A percentile compares a stretch with the other conserved stretches of the same genome.
Conservation (phyloP, 1,140 invertebrate genomes). For the Rhizoglyphus robini region DNA sequence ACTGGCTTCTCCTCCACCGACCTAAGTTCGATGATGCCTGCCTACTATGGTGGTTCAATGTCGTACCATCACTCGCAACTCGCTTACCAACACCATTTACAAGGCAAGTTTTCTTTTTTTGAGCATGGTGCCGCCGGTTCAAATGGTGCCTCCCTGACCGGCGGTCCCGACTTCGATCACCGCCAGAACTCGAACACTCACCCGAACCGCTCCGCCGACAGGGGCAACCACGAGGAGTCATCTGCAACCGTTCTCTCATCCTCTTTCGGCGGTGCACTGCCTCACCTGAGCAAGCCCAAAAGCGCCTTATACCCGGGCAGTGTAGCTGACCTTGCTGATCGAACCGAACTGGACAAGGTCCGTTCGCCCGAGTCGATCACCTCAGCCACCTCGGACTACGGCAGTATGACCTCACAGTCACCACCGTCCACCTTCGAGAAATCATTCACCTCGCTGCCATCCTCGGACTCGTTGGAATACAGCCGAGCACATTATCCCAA, state of each 20-base stretch:
- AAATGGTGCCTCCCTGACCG: neutral
- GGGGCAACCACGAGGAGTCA: neutral
- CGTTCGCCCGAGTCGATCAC: conserved; percentile 20
- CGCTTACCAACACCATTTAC: neutral
- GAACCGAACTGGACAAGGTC: conserved; percentile 16
- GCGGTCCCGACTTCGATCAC: neutral
- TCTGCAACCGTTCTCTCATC: neutral
- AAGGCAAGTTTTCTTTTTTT: neutral
- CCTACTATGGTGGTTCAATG: conserved; percentile 18
- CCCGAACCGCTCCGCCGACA: neutral
- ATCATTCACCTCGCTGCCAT: neutral
- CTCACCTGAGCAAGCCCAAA: neutral
- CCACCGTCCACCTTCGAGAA: conserved; percentile 3
- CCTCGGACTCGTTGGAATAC: neutral
- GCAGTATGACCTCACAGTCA: conserved; percentile 20
- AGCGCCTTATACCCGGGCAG: neutral
- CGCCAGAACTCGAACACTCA: neutral
- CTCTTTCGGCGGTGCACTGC: neutral
- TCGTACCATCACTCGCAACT: conserved; percentile 10
- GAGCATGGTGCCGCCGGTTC: neutral
- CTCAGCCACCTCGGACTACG: conserved; percentile 21
- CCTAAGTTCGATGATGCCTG: conserved; percentile 19
- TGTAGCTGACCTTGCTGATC: conserved; percentile 1
- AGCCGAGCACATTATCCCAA: neutral
- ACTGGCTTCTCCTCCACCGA: conserved; percentile 4